Evolutionary conservation across 2,888 invertebrate genomes (phyloP).

Genomic region (Mythimna ferrago): DNA sequence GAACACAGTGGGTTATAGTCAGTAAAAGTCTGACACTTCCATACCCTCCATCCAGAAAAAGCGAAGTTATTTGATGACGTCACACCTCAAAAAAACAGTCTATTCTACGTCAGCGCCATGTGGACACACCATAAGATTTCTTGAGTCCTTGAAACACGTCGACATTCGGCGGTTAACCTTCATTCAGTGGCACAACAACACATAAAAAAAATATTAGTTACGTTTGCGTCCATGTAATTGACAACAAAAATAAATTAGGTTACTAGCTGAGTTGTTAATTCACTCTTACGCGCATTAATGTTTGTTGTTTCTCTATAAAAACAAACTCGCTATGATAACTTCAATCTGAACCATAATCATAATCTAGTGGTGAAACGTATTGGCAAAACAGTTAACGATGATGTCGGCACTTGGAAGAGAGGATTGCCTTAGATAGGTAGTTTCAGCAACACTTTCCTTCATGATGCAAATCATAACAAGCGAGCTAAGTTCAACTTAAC

Average conservation of each 20-base stretch:
- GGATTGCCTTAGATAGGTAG: constrained; percentile 37
- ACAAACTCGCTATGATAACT: not conserved
- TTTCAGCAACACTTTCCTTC: constrained; percentile 42
- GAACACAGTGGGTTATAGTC: no score
- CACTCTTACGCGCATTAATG: not conserved
- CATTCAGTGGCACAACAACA: not conserved
- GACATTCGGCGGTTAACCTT: not conserved
- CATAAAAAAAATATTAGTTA: not conserved
- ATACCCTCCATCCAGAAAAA: no score
- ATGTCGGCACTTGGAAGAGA: constrained; percentile 17
- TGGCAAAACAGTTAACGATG: constrained; percentile 41
- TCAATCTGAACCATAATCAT: constrained; percentile 10
- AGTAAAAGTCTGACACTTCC: no score
- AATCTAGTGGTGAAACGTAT: constrained; percentile 31
- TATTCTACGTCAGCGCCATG: no score
- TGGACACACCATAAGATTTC: not conserved
- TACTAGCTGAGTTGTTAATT: not conserved
- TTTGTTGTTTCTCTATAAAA: constrained; percentile 4
- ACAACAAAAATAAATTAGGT: not conserved
- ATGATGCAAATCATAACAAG: constrained; percentile 55
- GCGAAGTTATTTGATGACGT: no score
- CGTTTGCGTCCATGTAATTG: not conserved
- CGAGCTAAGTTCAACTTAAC: constrained; percentile 40
- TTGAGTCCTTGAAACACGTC: not conserved
- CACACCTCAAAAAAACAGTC: no score